Conservation (phyloP, 2,888 invertebrate genomes). For the Baronia brevicornis region DNA sequence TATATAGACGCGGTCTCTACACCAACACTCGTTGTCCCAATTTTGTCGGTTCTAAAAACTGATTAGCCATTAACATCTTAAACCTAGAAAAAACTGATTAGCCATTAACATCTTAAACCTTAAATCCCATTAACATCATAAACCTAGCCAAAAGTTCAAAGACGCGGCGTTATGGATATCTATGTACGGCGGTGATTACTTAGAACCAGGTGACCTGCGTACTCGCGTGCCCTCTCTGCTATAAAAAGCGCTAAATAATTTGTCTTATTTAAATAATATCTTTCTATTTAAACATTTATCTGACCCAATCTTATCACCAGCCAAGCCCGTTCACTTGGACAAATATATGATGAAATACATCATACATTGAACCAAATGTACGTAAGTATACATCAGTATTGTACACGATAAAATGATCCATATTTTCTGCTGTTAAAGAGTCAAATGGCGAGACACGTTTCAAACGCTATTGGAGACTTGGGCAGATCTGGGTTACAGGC, state of each 20-base stretch:
- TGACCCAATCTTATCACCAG: constrained; percentile 9
- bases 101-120: no score
- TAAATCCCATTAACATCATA: no score
- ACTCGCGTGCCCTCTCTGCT: no score
- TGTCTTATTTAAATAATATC: constrained; percentile 12
- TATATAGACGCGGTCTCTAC: no score
- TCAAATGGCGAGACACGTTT: neutral
- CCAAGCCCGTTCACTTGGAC: constrained; percentile 11
- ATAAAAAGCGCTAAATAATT: constrained; percentile 2
- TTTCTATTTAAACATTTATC: constrained; percentile 10
- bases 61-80: no score
- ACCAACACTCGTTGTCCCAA: no score
- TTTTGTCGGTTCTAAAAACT: no score
- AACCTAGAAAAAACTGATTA: no score
- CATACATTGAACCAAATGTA: constrained; percentile 1
- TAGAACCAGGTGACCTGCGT: no score
- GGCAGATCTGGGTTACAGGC: neutral
- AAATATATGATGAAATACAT: constrained; percentile 10
- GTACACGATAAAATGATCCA: constrained; percentile 1
- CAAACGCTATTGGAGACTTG: constrained; percentile 7
- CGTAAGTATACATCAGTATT: neutral
- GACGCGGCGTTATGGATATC: no score
- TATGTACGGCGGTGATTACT: no score
- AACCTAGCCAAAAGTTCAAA: no score
- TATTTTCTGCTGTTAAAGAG: neutral